Evolutionary conservation across 1,140 invertebrate genomes (phyloP), one percentile per base, ranked within the genome.

Genomic region (Conus betulinus): DNA sequence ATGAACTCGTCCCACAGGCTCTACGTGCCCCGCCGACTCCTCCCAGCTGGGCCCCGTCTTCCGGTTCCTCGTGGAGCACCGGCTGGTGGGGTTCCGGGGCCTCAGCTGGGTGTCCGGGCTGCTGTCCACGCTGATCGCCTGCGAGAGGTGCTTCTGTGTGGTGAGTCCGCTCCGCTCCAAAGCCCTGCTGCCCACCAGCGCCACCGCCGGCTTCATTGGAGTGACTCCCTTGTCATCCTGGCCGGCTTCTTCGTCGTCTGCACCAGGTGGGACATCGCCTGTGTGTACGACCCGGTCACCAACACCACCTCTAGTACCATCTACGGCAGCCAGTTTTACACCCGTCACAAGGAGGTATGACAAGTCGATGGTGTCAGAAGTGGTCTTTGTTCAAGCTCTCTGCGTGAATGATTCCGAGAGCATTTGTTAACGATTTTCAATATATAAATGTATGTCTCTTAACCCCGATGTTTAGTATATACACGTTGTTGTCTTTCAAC

Each of bases 131-230:
- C 23, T 74, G 6, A 74, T 85, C 63, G 67, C 84, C 20, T 85
- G 84, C 63, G 84, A 85, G 84, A 39, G 84, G 51, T 85, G 84
- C 51, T 85, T 85, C 67, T 85, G 84, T 76, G 67, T 85, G 20
- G 84, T 85, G 27, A 85, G 84, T 25, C 84, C 84, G 2, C 39
- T 85, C 13, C n/a, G 51, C 17, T 67, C 84, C 27, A 67, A 76
- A n/a, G 76, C 63, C 2, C 17, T 74, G 15, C 23, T 85, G 8
- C 23, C 17, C 11, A 85, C 84, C 27, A 52, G 17, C 11, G 76
- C 84, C 63, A 85, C 67, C 17, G 84, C 67, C 63, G 51, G 60
- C 4, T 0, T 85, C 25, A 76, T 85, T 27, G 20, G 17, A 8
- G 27, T 85, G 15, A 39, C 25, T 67, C 63, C 4, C 20, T 83